These are phyloP conservation scores for Hippocampus zosterae DNA, from an alignment of 2,113 vertebrate genomes.

Conservation along the genomic window DNA sequence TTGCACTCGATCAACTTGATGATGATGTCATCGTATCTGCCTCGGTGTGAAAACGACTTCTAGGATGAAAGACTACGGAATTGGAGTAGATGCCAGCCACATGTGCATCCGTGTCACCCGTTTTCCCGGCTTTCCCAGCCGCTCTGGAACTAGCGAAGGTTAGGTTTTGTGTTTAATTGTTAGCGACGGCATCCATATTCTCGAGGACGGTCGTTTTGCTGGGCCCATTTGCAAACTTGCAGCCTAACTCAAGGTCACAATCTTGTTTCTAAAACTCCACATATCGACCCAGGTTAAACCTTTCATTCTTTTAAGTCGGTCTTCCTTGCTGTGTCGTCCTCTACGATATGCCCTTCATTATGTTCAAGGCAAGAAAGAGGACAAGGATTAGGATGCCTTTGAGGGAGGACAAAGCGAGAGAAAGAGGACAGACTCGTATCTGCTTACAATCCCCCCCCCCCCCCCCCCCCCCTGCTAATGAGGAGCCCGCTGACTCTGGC, in stretches of 20 bases:
- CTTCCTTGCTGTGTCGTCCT: background rate
- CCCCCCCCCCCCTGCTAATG: conserved; percentile 57
- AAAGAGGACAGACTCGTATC: conserved; percentile 38
- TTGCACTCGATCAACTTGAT: background rate
- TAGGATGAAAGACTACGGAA: no score
- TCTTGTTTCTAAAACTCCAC: background rate
- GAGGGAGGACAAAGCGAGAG: conserved; percentile 23
- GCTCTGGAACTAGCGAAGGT: no score
- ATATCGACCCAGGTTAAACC: background rate
- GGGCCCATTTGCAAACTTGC: no score
- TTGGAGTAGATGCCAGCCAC: no score
- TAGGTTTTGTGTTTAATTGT: no score
- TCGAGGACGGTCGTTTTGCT: no score
- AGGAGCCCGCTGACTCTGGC: conserved; percentile 45
- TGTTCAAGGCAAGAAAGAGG: conserved; percentile 27
- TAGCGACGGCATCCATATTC: no score
- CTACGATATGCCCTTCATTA: conserved; percentile 13
- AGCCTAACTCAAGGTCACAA: conserved; percentile 6
- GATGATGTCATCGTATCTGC: background rate
- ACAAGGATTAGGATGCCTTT: conserved; percentile 47
- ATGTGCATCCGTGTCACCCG: no score
- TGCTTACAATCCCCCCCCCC: conserved; percentile 46
- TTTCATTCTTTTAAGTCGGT: background rate
- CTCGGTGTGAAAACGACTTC: no score
- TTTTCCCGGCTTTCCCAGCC: no score